Base-by-base conservation (phyloP, 2,888 invertebrate genomes). In the Drosophila birchii region DNA sequence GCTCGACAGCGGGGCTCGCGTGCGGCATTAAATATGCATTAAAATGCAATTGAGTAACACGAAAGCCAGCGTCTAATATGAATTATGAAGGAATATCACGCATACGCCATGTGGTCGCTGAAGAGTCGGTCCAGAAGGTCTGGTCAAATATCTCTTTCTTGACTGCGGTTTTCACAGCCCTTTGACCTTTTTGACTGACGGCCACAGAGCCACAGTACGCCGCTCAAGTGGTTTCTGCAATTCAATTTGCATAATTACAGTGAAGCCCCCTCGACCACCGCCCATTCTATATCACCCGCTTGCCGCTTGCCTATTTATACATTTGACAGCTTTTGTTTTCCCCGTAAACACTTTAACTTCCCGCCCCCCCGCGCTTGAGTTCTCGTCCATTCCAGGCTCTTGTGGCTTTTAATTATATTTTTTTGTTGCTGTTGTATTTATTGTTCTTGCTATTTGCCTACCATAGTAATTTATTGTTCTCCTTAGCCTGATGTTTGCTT, bases 11-110 rank as follows among this genome's bases (percentile, higher is more conserved):
- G 41, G 26, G 64, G 44, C 58, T 64, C 70, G 89, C 84, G 91
- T 90, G 90, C 47, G 64, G 79, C 76, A 86, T 90, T 80, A 81
- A 83, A 80, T 75, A 79, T 82, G 75, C 79, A 87, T 89, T 84
- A 79, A 77, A 89, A 87, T 87, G 89, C 82, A 87, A 70, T 75
- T 67, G 79, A 77, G 76, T 71, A 69, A 71, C 45, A 53, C 64
- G 64, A 64, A 66, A 12, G 66, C 8, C 8, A 66, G 51, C 20
- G 36, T 57, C 44, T 51, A 36, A 67, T 72, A 70, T 82, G 72
- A 88, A 62, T 80, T 77, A 81, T 68, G 41, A 38, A 20, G 38
- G 16, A 72, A 47, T 72, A 78, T 57, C 88, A 83, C 86, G 83
- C 88, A 83, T 81, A 79, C 70, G 66, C 68, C 51, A 6, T 11